A percentile compares a stretch with the other conserved stretches of the same genome.
Evolutionary conservation across 2,113 vertebrate species (phyloP).

Genomic region (Colaptes auratus): DNA sequence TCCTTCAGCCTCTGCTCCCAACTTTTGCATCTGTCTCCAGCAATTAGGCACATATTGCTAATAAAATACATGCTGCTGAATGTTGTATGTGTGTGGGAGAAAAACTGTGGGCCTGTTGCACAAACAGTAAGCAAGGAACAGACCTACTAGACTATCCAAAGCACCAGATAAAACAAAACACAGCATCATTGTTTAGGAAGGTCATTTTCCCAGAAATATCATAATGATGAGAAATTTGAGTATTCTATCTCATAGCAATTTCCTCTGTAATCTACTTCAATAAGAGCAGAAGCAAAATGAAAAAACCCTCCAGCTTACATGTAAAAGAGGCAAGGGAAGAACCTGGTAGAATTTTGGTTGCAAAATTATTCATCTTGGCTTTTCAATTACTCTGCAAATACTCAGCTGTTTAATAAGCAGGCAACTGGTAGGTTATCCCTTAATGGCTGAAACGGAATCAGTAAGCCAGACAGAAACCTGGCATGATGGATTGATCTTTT

Average conservation of each 20-base stretch:
- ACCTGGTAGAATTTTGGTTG: neutral
- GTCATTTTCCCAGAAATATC: neutral
- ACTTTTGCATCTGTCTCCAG: neutral
- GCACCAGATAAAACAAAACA: neutral
- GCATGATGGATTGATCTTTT: neutral
- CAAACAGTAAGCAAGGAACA: neutral
- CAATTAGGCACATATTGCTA: neutral
- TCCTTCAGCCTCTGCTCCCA: neutral
- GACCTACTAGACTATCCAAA: neutral
- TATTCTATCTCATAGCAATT: neutral
- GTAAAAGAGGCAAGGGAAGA: neutral
- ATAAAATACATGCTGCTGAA: neutral
- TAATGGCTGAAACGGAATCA: neutral
- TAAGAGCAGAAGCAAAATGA: neutral
- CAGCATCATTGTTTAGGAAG: neutral
- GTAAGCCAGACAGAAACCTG: neutral
- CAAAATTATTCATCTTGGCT: neutral
- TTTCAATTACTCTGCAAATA: slow-evolving; percentile 2
- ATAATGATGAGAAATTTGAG: neutral
- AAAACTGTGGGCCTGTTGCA: neutral
- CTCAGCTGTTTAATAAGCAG: neutral
- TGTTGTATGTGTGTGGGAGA: neutral
- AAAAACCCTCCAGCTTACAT: neutral
- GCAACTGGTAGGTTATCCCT: neutral
- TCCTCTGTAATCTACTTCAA: neutral